Percentiles rank a stretch among this genome's conserved stretches.
Evolutionary conservation across 2,888 invertebrate species (phyloP).

Genomic region (Erannis defoliaria): DNA sequence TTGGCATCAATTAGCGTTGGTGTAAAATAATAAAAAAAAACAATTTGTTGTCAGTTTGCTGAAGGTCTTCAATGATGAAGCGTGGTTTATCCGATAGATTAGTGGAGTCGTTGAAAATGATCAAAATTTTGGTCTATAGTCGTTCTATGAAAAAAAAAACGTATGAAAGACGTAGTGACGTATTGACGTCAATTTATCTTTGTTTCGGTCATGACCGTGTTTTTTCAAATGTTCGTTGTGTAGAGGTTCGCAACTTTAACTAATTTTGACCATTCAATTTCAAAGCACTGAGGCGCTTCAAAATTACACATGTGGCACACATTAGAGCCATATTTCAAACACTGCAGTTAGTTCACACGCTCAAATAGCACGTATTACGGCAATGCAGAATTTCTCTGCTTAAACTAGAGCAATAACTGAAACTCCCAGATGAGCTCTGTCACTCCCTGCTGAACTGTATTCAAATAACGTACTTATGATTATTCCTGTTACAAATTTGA

Average conservation of each 20-base stretch:
- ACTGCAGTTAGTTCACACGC: constrained; percentile 37
- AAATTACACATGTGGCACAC: constrained; percentile 36
- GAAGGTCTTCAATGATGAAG: too few species aligned
- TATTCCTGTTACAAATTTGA: too few species aligned
- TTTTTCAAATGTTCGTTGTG: neutral
- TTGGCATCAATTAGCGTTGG: neutral
- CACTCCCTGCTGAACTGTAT: neutral
- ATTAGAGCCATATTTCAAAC: constrained; percentile 27
- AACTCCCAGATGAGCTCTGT: neutral
- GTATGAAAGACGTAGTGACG: too few species aligned
- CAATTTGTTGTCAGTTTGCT: too few species aligned
- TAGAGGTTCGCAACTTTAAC: neutral
- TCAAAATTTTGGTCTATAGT: too few species aligned
- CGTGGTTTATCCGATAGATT: too few species aligned
- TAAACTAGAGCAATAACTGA: constrained; percentile 12
- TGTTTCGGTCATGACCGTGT: neutral
- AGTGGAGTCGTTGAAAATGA: too few species aligned
- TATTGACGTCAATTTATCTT: too few species aligned
- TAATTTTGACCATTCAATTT: constrained; percentile 5
- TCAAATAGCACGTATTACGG: constrained; percentile 33
- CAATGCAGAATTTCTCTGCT: constrained; percentile 20
- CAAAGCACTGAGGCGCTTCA: constrained; percentile 13
- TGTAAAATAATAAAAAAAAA: too few species aligned
- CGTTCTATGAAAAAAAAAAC: too few species aligned
- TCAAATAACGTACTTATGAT: too few species aligned